Evolutionary conservation across 2,888 invertebrate species (phyloP).

Genomic region (Scaptodrosophila latifasciaeformis): DNA sequence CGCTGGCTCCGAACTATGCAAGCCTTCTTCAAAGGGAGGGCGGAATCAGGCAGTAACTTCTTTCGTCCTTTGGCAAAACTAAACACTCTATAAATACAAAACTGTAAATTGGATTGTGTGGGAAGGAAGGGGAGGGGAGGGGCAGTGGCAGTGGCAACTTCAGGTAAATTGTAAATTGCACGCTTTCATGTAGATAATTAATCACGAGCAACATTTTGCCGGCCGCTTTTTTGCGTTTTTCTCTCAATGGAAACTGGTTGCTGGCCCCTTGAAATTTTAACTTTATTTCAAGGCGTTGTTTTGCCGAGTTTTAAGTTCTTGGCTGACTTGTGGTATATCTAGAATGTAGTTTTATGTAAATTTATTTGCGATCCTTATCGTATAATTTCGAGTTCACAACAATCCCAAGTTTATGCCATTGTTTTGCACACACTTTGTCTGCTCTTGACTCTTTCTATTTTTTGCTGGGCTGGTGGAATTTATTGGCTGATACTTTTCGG

Average conservation of each 20-base stretch:
- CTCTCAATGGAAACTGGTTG: conserved; percentile 15
- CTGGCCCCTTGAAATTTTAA: no score
- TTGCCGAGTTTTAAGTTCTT: no score
- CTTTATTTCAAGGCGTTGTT: no score
- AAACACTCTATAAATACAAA: conserved; percentile 62
- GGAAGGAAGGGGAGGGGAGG: conserved; percentile 1
- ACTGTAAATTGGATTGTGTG: background rate
- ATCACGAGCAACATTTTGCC: conserved; percentile 46
- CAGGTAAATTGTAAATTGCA: conserved; percentile 64
- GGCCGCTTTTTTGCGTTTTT: conserved; percentile 15
- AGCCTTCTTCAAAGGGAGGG: no score
- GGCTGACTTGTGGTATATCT: conserved; percentile 49
- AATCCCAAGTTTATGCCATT: background rate
- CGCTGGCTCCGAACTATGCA: no score
- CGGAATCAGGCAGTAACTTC: background rate
- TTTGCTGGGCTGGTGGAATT: conserved; percentile 36
- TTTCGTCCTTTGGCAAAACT: conserved; percentile 40
- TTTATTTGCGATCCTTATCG: conserved; percentile 60
- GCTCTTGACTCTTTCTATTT: conserved; percentile 12
- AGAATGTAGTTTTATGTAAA: conserved; percentile 59
- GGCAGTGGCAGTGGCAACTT: conserved; percentile 1
- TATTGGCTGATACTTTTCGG: conserved; percentile 26
- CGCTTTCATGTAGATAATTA: conserved; percentile 70
- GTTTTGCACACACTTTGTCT: conserved; percentile 12
- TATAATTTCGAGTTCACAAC: conserved; percentile 44